These are phyloP conservation scores for Lycocerus yunnanus DNA, from an alignment of 2,888 invertebrate genomes.

Conservation along the genomic window DNA sequence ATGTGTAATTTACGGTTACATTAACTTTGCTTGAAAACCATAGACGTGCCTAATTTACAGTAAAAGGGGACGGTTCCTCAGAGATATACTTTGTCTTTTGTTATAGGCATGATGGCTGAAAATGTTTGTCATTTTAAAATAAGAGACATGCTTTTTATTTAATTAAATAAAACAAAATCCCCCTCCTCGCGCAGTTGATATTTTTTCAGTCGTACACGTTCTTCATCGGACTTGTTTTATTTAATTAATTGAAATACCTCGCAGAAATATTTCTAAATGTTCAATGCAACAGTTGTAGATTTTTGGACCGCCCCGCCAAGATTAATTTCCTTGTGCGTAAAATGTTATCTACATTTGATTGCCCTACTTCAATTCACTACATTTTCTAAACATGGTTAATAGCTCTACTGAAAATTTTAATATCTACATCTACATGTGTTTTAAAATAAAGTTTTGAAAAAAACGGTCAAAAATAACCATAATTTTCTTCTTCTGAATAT, in stretches of 20 bases:
- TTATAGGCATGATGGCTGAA: not conserved
- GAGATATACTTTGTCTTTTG: not conserved
- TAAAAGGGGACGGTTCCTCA: not conserved
- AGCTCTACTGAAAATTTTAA: not conserved
- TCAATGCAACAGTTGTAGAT: no score
- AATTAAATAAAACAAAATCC: no score
- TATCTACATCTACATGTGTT: no score
- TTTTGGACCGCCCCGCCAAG: not conserved
- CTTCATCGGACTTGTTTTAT: no score
- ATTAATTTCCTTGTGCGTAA: not conserved
- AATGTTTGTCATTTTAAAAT: not conserved
- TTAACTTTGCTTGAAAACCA: not conserved
- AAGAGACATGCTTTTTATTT: no score
- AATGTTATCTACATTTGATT: not conserved
- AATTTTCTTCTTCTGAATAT: not conserved
- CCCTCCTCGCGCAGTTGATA: no score
- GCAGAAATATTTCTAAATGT: no score
- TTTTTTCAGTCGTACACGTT: no score
- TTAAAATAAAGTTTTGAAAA: not conserved
- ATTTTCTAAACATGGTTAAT: not conserved
- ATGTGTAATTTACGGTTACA: not conserved
- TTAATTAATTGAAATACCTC: no score
- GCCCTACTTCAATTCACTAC: not conserved
- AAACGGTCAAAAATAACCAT: not conserved
- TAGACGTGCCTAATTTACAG: not conserved